Conservation (phyloP, 2,797 vertebrate genomes). For the Simalia tracyae region DNA sequence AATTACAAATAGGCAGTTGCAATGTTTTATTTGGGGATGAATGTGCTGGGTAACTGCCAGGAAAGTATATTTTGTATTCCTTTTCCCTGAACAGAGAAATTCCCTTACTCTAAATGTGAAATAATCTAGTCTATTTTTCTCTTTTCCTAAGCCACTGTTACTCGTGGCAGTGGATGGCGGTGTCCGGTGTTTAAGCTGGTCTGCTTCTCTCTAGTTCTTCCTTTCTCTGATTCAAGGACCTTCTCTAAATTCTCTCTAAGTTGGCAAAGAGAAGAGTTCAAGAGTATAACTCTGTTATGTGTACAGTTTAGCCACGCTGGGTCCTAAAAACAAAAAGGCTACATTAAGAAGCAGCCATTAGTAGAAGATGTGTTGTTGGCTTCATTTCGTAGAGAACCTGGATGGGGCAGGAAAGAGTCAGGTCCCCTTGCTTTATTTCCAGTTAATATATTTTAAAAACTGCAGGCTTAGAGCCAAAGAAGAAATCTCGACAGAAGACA, state of each 20-base stretch:
- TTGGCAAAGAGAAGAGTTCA: background rate
- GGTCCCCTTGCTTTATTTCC: background rate
- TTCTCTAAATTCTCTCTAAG: background rate
- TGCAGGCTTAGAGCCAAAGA: background rate
- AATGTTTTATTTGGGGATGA: background rate
- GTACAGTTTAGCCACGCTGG: background rate
- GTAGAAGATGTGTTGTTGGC: background rate
- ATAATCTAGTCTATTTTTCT: background rate
- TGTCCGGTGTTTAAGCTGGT: background rate
- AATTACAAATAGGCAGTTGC: background rate
- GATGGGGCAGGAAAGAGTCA: background rate
- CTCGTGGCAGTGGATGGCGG: background rate
- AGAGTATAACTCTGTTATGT: background rate
- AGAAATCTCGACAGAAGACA: background rate
- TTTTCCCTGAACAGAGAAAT: background rate
- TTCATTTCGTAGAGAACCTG: background rate
- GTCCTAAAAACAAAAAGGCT: background rate
- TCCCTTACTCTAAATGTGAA: background rate
- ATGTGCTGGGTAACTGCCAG: background rate
- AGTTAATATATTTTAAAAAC: background rate
- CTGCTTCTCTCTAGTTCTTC: background rate
- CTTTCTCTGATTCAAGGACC: background rate
- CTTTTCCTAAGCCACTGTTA: background rate
- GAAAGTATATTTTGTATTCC: background rate
- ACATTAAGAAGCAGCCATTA: background rate